Percentiles rank a stretch among this genome's conserved stretches.
phyloP scores from a whole-genome alignment of 1,140 invertebrate species.

The Meloidogyne floridensis region DNA sequence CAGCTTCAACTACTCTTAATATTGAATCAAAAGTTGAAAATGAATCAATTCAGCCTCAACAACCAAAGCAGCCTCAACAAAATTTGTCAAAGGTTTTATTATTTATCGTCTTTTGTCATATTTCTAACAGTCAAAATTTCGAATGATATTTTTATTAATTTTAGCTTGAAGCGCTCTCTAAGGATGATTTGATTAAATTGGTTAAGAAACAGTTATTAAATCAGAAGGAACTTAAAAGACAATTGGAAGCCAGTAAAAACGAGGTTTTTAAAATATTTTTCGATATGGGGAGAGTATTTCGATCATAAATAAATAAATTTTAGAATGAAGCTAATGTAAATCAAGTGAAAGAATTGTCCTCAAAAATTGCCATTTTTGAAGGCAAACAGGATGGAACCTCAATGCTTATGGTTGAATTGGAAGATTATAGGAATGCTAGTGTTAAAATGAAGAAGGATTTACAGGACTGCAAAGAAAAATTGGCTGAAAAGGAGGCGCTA shows the following conservation, averaged over 20 bases:
- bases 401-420: slow-evolving; percentile 30
- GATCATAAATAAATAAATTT: neutral
- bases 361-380: neutral
- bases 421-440: slow-evolving; percentile 21
- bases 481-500: slow-evolving; percentile 22
- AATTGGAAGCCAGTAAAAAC: slow-evolving; percentile 14
- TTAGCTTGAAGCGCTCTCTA: slow-evolving; percentile 40
- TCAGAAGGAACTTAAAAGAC: slow-evolving; percentile 28
- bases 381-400: neutral
- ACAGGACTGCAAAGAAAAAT: slow-evolving; percentile 9
- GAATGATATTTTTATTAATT: neutral
- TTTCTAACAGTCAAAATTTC: no score
- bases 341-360: neutral
- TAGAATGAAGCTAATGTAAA: neutral
- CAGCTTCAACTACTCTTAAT: neutral
- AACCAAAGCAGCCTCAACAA: neutral
- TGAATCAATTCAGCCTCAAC: neutral
- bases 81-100: neutral
- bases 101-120: neutral
- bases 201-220: slow-evolving; percentile 44
- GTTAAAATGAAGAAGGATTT: slow-evolving; percentile 14
- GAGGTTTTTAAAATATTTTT: neutral
- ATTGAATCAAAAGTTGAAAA: neutral
- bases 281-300: neutral
- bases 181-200: slow-evolving; percentile 44